These are phyloP conservation scores for Phalacrocorax carbo DNA, from an alignment of 2,113 vertebrate species.

Conservation along the genomic window DNA sequence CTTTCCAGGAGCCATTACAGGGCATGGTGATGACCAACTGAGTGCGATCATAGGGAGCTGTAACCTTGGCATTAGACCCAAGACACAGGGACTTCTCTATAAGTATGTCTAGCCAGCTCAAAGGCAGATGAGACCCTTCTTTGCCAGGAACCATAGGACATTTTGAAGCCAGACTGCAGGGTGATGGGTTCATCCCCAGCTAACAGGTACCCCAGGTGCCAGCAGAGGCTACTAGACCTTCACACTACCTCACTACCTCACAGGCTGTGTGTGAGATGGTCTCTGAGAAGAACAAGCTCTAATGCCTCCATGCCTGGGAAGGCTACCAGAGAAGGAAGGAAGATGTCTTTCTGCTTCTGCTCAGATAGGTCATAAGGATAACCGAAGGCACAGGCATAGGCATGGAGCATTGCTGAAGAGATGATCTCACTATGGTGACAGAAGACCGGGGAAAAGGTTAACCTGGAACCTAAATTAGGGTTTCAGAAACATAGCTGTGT, in stretches of 20 bases:
- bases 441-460: slow-evolving; percentile 34
- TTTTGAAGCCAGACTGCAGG: background rate
- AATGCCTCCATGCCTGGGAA: background rate
- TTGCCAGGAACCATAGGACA: background rate
- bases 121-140: background rate
- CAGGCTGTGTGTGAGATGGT: background rate
- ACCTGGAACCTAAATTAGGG: slow-evolving; percentile 47
- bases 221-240: background rate
- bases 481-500: slow-evolving; percentile 44
- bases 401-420: background rate
- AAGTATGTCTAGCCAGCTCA: background rate
- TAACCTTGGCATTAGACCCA: background rate
- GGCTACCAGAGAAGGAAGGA: background rate
- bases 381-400: background rate
- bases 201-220: background rate
- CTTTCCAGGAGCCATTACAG: background rate
- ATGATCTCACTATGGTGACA: background rate
- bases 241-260: background rate
- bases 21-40: background rate
- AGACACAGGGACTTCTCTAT: background rate
- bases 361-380: background rate
- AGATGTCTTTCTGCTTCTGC: background rate
- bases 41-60: accelerated
- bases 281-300: background rate
- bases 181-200: background rate